Base-by-base conservation (phyloP, 2,888 invertebrate species). In the Thalpophila matura region DNA sequence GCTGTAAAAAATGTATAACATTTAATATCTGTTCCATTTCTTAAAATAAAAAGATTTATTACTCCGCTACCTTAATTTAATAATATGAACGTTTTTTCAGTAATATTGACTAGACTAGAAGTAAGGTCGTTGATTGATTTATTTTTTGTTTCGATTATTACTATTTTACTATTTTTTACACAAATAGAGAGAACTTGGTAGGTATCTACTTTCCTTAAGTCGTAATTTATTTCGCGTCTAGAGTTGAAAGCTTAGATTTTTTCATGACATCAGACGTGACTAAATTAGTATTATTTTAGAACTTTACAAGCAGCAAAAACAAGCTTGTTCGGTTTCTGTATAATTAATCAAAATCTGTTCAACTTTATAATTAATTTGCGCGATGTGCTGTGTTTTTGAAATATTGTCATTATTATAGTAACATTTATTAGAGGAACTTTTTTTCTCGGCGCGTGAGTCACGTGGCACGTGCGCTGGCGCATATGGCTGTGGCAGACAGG, bases 391-490 rank as follows among this genome's bases (percentile, higher is more conserved):
- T 79, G 73, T 70, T 76, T 77, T 63, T 45, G 47, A 80, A 80
- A 80, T 79, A 63, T 79, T 72, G 74, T 35, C 65, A 65, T n/a
- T n/a, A 67, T 69, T 64, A 71, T 67, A 53, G 46, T 63, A 55
- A 50, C 38, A 40, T 31, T 33, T 46, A 40, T 47, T 54, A n/a
- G 37, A 26, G 22, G 16, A 72, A 18, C 26, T 24, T 68, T 73
- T 79, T 81, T 82, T 80, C 68, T 77, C 46, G 62, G 58, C 40
- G 58, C 62, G 74, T 84, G 82, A 83, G 74, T 86, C 83, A 86
- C 71, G 61, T 74, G 84, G 86, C 86, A 85, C 86, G 86, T 81
- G 86, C 82, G 56, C 63, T 20, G 58, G 70, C 57, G 66, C 79
- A 80, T 73, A 77, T 80, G 82, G 65, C 47, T 51, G 35, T 38